Conservation (phyloP, 2,888 invertebrate genomes). For the Alitta virens region DNA sequence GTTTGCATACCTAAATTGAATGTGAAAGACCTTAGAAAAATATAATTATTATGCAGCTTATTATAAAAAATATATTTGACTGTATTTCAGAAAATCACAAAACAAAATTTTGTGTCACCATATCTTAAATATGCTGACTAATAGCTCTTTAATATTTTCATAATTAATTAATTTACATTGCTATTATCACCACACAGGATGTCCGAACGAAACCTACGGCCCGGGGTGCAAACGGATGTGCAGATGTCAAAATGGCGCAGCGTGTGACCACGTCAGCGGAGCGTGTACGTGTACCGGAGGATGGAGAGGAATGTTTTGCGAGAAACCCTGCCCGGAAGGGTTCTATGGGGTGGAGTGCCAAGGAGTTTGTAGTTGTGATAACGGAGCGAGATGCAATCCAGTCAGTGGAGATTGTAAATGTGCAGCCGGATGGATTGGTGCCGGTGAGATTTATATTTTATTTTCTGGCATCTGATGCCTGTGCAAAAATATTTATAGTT, state of each 20-base stretch:
- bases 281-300: constrained; percentile 26
- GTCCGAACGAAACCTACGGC: constrained; percentile 57
- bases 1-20: no score
- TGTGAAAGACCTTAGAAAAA: no score
- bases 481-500: no score
- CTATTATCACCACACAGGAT: constrained; percentile 41
- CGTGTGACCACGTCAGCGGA: constrained; percentile 52
- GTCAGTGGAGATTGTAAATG: constrained; percentile 53
- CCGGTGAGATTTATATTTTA: background rate
- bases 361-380: constrained; percentile 59
- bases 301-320: constrained; percentile 22
- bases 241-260: constrained; percentile 59
- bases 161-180: no score
- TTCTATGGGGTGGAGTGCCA: constrained; percentile 61
- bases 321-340: constrained; percentile 31
- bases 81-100: background rate
- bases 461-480: no score
- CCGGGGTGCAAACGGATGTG: constrained; percentile 57
- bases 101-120: background rate
- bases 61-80: background rate
- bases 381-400: constrained; percentile 50
- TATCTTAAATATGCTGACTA: background rate
- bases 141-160: no score
- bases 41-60: no score
- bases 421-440: constrained; percentile 50